Conservation (phyloP, 2,113 vertebrate species). For the Fregata magnificens region DNA sequence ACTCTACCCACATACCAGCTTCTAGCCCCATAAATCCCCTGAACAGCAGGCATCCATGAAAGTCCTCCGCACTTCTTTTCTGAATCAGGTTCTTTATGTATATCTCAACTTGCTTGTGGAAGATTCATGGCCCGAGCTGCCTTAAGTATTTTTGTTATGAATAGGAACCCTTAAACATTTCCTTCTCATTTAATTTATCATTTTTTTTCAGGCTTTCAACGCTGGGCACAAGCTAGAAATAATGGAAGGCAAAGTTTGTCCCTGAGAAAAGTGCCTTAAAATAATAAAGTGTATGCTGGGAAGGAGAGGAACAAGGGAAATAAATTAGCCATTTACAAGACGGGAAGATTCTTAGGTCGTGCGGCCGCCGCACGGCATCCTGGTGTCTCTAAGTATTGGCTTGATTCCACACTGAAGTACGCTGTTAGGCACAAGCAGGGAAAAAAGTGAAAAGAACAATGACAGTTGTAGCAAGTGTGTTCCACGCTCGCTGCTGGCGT, state of each 20-base stretch:
- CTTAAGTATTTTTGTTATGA: conserved; percentile 60
- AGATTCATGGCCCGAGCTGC: conserved; percentile 49
- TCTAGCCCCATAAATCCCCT: background rate
- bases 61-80: background rate
- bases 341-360: background rate
- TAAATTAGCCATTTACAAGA: background rate
- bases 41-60: background rate
- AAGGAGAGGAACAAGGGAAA: background rate
- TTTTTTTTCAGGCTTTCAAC: conserved; percentile 54
- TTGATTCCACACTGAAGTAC: background rate
- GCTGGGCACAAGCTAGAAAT: background rate
- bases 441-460: background rate
- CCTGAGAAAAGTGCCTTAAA: conserved; percentile 23
- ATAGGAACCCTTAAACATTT: conserved; percentile 64
- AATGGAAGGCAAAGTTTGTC: conserved; percentile 1
- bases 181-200: conserved; percentile 66
- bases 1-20: background rate
- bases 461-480: rapidly evolving
- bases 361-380: background rate
- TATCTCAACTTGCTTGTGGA: background rate
- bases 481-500: rapidly evolving
- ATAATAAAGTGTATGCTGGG: background rate
- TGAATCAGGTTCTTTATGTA: conserved; percentile 64
- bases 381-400: background rate
- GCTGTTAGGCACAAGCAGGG: background rate